Percentiles rank a stretch among this genome's conserved stretches.
These are phyloP conservation scores for Eugnorisma glareosa DNA, from an alignment of 2,888 invertebrate species.

Conservation along the genomic window DNA sequence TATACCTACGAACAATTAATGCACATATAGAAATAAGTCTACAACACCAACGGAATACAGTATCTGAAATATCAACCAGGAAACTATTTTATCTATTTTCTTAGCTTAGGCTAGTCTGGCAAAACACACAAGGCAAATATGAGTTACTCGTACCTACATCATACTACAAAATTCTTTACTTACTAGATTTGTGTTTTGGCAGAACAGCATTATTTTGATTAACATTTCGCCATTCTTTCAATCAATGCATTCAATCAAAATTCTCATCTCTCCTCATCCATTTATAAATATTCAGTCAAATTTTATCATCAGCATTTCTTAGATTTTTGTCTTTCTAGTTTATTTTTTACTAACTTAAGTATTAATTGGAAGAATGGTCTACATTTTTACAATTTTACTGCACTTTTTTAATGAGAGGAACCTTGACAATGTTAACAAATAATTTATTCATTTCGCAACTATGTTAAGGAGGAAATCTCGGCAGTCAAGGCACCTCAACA, in stretches of 20 bases:
- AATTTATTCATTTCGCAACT: conserved; percentile 57
- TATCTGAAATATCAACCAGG: conserved; percentile 70
- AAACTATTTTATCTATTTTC: conserved; percentile 83
- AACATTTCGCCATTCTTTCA: conserved; percentile 80
- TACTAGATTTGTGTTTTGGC: conserved; percentile 85
- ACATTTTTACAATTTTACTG: conserved; percentile 87
- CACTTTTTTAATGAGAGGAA: conserved; percentile 87
- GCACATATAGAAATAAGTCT: conserved; percentile 80
- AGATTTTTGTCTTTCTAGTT: conserved; percentile 36
- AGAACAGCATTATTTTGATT: conserved; percentile 85
- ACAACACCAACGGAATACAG: conserved; percentile 72
- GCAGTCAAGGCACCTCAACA: conserved; percentile 87
- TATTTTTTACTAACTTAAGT: conserved; percentile 47
- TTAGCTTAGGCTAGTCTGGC: conserved; percentile 89
- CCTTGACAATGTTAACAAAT: conserved; percentile 80
- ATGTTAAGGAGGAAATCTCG: conserved; percentile 56
- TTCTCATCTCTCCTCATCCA: conserved; percentile 31
- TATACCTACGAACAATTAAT: conserved; percentile 78
- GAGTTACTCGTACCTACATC: conserved; percentile 58
- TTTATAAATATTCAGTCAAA: conserved; percentile 47
- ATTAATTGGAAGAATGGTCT: conserved; percentile 81
- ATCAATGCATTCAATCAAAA: conserved; percentile 66
- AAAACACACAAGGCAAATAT: conserved; percentile 80
- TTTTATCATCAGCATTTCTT: conserved; percentile 29
- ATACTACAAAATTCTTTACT: conserved; percentile 55